Conservation (phyloP, 92 coral and sea anemone genomes). For the Metridium senile region DNA sequence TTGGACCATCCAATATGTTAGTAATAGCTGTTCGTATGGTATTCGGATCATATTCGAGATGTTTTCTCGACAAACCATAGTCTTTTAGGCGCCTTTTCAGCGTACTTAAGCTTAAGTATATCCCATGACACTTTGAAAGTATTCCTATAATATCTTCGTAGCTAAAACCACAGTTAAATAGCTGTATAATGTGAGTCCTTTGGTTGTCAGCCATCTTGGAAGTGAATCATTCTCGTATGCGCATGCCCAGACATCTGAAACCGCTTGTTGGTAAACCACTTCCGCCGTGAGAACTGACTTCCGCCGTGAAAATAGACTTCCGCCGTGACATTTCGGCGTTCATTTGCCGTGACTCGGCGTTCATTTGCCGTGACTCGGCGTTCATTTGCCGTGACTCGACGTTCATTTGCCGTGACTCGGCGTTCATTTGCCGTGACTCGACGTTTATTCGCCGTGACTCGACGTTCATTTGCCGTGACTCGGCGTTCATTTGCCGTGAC, state of each 20-base stretch:
- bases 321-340: constrained; percentile 1
- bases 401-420: too few species aligned
- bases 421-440: too few species aligned
- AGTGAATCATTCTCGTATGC: not conserved
- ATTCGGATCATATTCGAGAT: constrained; percentile 19
- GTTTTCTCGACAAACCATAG: constrained; percentile 32
- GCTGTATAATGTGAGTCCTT: constrained; percentile 1
- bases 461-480: too few species aligned
- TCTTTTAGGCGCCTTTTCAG: constrained; percentile 32
- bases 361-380: too few species aligned
- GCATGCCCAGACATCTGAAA: not conserved
- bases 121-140: constrained; percentile 38
- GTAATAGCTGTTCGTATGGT: constrained; percentile 33
- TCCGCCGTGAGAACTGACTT: not conserved
- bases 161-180: constrained; percentile 1
- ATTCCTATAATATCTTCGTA: constrained; percentile 19
- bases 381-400: too few species aligned
- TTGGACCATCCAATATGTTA: constrained; percentile 37
- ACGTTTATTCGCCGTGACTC: too few species aligned
- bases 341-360: too few species aligned
- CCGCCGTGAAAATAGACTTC: not conserved
- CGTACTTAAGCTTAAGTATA: constrained; percentile 26
- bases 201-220: constrained; percentile 8
- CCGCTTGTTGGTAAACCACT: not conserved
- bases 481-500: too few species aligned